A percentile compares a stretch with the other conserved stretches of the same genome.
Conservation (phyloP, 2,113 vertebrate genomes). For the Ceratotherium simum region DNA sequence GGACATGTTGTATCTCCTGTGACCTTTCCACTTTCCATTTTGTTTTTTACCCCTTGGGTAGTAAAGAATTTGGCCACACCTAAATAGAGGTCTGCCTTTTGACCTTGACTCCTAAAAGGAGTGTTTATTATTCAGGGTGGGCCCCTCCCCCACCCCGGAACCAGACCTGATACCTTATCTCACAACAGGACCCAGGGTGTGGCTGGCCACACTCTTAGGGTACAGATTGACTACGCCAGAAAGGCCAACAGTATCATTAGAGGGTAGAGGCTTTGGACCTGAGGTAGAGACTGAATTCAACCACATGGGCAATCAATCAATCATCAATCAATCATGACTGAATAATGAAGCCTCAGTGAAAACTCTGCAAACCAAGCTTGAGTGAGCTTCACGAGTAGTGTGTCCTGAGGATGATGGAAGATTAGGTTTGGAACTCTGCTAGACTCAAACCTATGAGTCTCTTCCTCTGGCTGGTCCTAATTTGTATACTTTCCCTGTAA, state of each 20-base stretch:
- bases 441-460: neutral
- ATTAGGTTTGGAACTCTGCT: neutral
- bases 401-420: neutral
- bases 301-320: neutral
- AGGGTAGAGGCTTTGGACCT: neutral
- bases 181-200: neutral
- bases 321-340: neutral
- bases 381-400: too few relatives aligned
- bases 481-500: neutral
- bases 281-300: neutral
- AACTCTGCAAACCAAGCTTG: neutral
- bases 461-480: neutral
- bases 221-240: neutral
- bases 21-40: neutral
- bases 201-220: neutral
- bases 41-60: neutral
- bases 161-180: neutral
- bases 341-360: neutral
- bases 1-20: rapidly evolving
- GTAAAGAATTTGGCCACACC: neutral
- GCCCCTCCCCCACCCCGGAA: too few relatives aligned
- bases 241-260: neutral
- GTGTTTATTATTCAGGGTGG: neutral
- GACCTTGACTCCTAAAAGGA: neutral
- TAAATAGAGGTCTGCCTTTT: neutral